Base-by-base conservation (phyloP, 2,888 invertebrate species). In the Notodonta ziczac region DNA sequence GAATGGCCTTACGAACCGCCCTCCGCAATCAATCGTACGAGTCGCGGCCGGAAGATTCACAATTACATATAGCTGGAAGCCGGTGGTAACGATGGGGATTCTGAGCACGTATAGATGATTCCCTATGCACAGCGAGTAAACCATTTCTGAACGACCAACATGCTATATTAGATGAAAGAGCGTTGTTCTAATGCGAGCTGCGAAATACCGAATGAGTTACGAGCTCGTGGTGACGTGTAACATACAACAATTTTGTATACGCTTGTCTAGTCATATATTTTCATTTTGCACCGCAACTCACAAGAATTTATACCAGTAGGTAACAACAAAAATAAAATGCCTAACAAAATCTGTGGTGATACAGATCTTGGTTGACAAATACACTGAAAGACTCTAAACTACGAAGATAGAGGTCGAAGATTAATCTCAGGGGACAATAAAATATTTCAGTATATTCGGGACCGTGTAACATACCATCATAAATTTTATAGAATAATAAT, bases 171-270 rank as follows among this genome's bases (percentile, higher is more conserved):
- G 62, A 71, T 71, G 71, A 68, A 63, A 62, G 71, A 68, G 72
- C 64, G 73, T 71, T 71, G 71, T 68, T 71, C 65, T 71, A 71
- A 71, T 68, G 72, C 71, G 71, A 63, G 57, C 63, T 13, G 51
- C 8, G n/a, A 51, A 51, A n/a, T 9, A 24, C 24, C n/a, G 24
- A 24, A 48, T 48, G 48, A 48, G 14, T 48, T 48, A 48, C 7
- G 48, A 13, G 5, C 14, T n/a, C n/a, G 24, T 48, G 48, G 14
- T 48, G 5, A n/a, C 14, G 10, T 48, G 48, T n/a, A n/a, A 48
- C 7, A 48, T 42, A 42, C 14, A n/a, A 48, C 48, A n/a, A 48
- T 13, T n/a, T 48, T n/a, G 48, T n/a, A 48, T 3, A n/a, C 48
- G n/a, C n/a, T n/a, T 48, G 48, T 48, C n/a, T 14, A n/a, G 48